These are phyloP conservation scores for Lasioglossum villosulum DNA, from an alignment of 2,888 invertebrate genomes.

Conservation along the genomic window DNA sequence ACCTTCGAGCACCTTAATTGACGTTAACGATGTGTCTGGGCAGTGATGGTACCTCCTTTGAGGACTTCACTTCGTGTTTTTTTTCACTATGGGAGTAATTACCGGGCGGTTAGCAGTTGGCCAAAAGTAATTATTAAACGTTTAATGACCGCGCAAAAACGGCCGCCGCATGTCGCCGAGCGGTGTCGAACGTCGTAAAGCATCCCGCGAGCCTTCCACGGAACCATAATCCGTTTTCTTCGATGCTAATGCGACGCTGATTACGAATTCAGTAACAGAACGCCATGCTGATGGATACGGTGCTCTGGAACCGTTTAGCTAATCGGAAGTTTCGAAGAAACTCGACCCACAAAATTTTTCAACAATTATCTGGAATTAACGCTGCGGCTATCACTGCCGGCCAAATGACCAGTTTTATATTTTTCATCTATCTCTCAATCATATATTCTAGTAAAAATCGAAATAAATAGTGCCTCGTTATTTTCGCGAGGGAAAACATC, in stretches of 20 bases:
- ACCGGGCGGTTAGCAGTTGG: constrained; percentile 7
- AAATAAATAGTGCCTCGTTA: too few species aligned
- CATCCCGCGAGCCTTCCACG: not conserved
- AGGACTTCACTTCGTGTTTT: constrained; percentile 17
- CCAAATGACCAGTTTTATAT: too few species aligned
- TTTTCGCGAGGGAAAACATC: too few species aligned
- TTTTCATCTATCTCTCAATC: too few species aligned
- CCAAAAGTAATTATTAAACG: constrained; percentile 16
- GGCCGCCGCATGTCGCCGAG: not conserved
- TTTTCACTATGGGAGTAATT: not conserved
- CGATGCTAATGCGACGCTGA: not conserved
- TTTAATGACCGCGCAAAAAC: constrained; percentile 1
- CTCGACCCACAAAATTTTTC: too few species aligned
- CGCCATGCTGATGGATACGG: not conserved
- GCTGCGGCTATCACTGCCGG: too few species aligned
- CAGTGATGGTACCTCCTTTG: not conserved
- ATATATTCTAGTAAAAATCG: too few species aligned
- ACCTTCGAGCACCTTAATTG: constrained; percentile 14
- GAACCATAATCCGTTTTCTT: constrained; percentile 4
- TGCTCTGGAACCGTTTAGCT: not conserved
- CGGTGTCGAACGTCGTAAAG: not conserved
- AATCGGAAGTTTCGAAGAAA: not conserved
- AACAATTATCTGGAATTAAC: too few species aligned
- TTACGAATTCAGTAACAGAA: not conserved
- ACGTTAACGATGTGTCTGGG: not conserved